Percentiles rank a stretch among this genome's conserved stretches.
These are phyloP conservation scores for Isaurus tuberculatus DNA, from an alignment of 92 coral and sea anemone genomes.

Conservation along the genomic window DNA sequence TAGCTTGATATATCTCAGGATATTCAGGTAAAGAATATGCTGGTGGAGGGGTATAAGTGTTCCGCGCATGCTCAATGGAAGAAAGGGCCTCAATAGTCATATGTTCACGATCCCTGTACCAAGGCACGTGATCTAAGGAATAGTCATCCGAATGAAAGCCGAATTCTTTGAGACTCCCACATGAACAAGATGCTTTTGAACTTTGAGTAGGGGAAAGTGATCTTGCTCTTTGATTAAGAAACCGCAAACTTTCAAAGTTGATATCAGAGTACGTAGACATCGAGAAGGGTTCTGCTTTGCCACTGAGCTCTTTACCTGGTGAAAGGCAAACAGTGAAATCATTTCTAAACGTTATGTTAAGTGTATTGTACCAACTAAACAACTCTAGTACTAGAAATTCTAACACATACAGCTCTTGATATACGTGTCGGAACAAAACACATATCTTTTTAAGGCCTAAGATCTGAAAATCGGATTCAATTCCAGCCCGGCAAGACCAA, in stretches of 20 bases:
- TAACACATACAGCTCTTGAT: too few species aligned
- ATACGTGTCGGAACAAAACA: too few species aligned
- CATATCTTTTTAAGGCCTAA: too few species aligned
- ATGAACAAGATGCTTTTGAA: slow-evolving; percentile 22
- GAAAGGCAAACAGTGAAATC: too few species aligned
- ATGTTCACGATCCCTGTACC: neutral
- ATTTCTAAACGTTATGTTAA: too few species aligned
- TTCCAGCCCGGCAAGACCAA: too few species aligned
- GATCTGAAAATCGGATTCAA: too few species aligned
- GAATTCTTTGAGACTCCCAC: slow-evolving; percentile 10
- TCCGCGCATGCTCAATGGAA: neutral
- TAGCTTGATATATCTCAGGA: slow-evolving; percentile 9
- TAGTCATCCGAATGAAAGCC: slow-evolving; percentile 5
- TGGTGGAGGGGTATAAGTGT: neutral
- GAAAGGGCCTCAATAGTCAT: neutral
- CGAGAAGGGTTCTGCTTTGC: neutral
- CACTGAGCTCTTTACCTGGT: neutral
- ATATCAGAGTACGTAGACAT: neutral
- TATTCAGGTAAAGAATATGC: slow-evolving; percentile 16
- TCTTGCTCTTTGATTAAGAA: neutral
- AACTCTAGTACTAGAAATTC: too few species aligned
- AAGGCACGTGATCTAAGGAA: neutral
- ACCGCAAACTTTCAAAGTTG: neutral
- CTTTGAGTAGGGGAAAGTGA: neutral
- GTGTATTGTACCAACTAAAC: too few species aligned